A percentile compares a stretch with the other conserved stretches of the same genome.
Conservation (phyloP, 2,113 vertebrate species). For the Xenotilapia leptura region DNA sequence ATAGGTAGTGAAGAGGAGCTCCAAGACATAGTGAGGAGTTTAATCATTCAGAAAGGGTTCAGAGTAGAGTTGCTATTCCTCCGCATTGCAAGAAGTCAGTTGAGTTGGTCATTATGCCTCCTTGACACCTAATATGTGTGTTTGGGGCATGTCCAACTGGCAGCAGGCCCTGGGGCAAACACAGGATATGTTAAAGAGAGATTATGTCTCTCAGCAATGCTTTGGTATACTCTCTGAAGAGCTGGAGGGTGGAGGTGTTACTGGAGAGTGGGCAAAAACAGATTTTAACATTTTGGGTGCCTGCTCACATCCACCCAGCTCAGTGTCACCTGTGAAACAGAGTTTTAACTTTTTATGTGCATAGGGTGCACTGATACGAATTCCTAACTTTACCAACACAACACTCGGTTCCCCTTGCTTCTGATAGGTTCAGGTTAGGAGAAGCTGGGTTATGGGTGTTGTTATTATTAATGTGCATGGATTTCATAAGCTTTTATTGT, state of each 20-base stretch:
- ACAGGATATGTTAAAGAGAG: neutral
- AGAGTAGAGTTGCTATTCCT: neutral
- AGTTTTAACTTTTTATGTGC: neutral
- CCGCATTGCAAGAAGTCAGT: neutral
- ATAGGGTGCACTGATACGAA: neutral
- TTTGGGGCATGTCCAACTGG: neutral
- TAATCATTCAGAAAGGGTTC: neutral
- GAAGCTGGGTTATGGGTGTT: too few species aligned
- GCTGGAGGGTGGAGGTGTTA: neutral
- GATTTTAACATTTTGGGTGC: neutral
- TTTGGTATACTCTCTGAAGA: neutral
- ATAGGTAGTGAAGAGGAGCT: neutral
- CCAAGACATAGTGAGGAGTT: neutral
- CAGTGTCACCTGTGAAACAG: neutral
- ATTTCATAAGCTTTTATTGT: neutral
- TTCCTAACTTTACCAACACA: neutral
- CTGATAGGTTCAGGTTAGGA: neutral
- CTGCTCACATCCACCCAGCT: neutral
- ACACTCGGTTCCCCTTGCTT: neutral
- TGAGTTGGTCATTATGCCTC: neutral
- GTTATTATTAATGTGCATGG: neutral
- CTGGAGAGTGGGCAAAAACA: neutral
- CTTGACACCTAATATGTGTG: neutral
- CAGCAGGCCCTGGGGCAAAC: neutral
- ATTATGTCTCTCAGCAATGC: neutral